Conservation (phyloP, 2,888 invertebrate species). For the Andrena marginata region DNA sequence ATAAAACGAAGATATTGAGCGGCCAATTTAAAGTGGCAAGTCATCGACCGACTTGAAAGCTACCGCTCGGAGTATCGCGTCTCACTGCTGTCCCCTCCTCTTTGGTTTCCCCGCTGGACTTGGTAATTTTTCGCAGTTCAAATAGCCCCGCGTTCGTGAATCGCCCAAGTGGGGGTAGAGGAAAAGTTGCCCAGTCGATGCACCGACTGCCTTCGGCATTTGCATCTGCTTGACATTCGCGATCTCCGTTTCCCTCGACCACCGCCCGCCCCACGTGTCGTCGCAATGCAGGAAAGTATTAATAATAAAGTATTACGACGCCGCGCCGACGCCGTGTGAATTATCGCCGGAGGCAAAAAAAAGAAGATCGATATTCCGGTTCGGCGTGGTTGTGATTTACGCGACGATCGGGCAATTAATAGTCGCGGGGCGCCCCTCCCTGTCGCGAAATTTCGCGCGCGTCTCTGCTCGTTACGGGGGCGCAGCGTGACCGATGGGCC, state of each 20-base stretch:
- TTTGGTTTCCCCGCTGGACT: not conserved
- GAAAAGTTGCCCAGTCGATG: slow-evolving; percentile 14
- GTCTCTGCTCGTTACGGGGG: not conserved
- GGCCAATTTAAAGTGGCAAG: no score
- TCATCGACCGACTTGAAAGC: no score
- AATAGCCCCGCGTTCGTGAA: not conserved
- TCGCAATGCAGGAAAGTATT: slow-evolving; percentile 43
- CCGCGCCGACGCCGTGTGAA: slow-evolving; percentile 18
- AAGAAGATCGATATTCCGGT: slow-evolving; percentile 40
- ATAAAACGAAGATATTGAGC: no score
- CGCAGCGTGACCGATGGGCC: not conserved
- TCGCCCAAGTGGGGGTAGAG: not conserved
- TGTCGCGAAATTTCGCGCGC: not conserved
- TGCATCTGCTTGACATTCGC: slow-evolving; percentile 39
- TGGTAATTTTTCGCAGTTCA: not conserved
- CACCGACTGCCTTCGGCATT: slow-evolving; percentile 14
- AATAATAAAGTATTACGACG: slow-evolving; percentile 42
- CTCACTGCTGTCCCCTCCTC: no score
- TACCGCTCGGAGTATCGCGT: no score
- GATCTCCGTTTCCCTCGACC: slow-evolving; percentile 5
- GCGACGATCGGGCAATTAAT: slow-evolving; percentile 42
- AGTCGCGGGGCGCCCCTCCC: slow-evolving; percentile 9
- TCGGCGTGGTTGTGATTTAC: slow-evolving; percentile 29
- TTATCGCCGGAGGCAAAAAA: not conserved
- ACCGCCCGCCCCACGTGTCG: slow-evolving; percentile 12